Percentiles rank a stretch among this genome's conserved stretches.
phyloP scores from a whole-genome alignment of 2,888 invertebrate genomes.

The Lapara coniferarum region DNA sequence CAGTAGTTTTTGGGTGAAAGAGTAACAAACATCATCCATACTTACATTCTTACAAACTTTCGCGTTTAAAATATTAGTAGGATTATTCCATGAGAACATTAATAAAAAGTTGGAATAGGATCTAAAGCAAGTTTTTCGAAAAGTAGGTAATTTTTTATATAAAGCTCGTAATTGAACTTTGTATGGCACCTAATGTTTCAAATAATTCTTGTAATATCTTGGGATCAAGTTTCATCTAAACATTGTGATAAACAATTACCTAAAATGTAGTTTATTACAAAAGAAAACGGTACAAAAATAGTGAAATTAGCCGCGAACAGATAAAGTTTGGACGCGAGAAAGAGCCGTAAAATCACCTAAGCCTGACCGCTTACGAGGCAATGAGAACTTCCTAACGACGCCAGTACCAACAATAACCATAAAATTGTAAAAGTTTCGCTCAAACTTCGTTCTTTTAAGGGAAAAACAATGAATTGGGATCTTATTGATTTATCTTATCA shows the following conservation, averaged over 20 bases:
- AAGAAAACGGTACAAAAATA: not conserved
- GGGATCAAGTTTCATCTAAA: no score
- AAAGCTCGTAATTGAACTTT: no score
- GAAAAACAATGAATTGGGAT: not conserved
- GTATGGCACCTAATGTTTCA: no score
- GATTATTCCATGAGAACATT: no score
- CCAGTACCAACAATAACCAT: conserved; percentile 11
- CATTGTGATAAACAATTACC: not conserved
- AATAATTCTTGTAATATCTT: no score
- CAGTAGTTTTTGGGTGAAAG: no score
- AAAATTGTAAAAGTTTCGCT: not conserved
- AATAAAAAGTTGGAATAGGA: no score
- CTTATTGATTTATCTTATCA: not conserved
- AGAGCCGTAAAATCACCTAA: not conserved
- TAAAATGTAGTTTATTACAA: not conserved
- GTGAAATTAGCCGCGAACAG: not conserved
- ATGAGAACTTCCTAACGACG: conserved; percentile 12
- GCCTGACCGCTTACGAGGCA: conserved; percentile 11
- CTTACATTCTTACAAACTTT: no score
- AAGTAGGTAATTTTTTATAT: not conserved
- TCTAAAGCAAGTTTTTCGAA: not conserved
- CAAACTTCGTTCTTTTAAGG: not conserved
- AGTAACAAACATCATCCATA: no score
- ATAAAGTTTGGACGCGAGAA: not conserved
- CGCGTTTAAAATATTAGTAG: no score